Percentiles rank a stretch among this genome's conserved stretches.
phyloP scores from a whole-genome alignment of 2,113 vertebrate species.

The Nannobrachium achirus region DNA sequence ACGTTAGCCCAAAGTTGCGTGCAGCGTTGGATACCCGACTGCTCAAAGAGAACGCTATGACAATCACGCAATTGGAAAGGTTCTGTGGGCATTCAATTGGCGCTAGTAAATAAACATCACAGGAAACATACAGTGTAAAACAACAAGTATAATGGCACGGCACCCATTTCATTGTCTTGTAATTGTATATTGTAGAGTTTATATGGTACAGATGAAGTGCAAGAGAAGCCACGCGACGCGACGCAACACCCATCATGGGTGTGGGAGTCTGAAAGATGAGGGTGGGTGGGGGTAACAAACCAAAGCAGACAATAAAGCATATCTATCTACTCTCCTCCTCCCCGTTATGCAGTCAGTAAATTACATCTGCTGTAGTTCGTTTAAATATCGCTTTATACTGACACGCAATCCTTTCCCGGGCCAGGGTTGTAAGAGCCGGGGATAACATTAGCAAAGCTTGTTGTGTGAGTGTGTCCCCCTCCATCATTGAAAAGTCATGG shows the following conservation, averaged over 20 bases:
- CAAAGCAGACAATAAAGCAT: conserved; percentile 56
- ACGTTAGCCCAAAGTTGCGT: conserved; percentile 68
- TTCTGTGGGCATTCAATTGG: not conserved
- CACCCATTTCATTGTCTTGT: too few relatives aligned
- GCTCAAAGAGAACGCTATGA: conserved; percentile 28
- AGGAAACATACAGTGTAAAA: rapidly evolving
- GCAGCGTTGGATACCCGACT: conserved; percentile 33
- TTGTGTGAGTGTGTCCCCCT: conserved; percentile 42
- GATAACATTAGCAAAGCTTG: conserved; percentile 61
- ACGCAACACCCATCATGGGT: conserved; percentile 66
- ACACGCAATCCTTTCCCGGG: not conserved
- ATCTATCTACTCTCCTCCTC: not conserved
- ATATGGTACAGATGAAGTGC: conserved; percentile 27
- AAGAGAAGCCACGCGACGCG: conserved; percentile 30
- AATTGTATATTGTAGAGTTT: conserved; percentile 14
- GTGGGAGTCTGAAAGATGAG: conserved; percentile 67
- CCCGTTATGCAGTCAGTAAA: too few relatives aligned
- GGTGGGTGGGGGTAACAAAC: conserved; percentile 58
- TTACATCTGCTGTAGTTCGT: not conserved
- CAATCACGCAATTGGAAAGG: not conserved
- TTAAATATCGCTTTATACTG: too few relatives aligned
- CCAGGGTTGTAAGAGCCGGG: conserved; percentile 19
- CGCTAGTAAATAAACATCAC: not conserved
- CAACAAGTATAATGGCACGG: too few relatives aligned
- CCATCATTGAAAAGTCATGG: conserved; percentile 75